These are phyloP conservation scores for Gastrophysa polygoni DNA, from an alignment of 2,888 invertebrate species.

Conservation along the genomic window DNA sequence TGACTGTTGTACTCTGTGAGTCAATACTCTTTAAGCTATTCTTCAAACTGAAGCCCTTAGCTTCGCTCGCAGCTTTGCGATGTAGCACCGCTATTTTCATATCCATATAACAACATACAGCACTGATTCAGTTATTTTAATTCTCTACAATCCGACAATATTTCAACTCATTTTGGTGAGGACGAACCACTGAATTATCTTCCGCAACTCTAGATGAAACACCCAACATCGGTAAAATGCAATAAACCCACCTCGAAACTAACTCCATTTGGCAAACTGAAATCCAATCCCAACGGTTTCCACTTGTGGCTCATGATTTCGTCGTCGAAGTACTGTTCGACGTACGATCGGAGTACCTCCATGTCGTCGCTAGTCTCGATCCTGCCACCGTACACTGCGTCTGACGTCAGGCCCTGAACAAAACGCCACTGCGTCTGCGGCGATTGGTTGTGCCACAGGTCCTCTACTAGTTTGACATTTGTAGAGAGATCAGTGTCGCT, in stretches of 20 bases:
- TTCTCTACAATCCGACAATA: too few relatives aligned
- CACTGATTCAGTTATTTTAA: too few relatives aligned
- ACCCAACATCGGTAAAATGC: not conserved
- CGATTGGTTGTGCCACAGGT: slow-evolving; percentile 53
- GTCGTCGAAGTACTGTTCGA: slow-evolving; percentile 66
- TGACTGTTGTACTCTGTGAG: too few relatives aligned
- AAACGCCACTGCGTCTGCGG: slow-evolving; percentile 70
- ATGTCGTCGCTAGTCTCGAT: slow-evolving; percentile 80
- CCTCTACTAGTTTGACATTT: slow-evolving; percentile 67
- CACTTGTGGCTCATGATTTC: slow-evolving; percentile 66
- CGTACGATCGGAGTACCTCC: slow-evolving; percentile 69
- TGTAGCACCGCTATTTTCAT: too few relatives aligned
- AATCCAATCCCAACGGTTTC: slow-evolving; percentile 61
- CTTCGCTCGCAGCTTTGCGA: too few relatives aligned
- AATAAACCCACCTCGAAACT: slow-evolving; percentile 58
- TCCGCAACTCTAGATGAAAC: too few relatives aligned
- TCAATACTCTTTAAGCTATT: too few relatives aligned
- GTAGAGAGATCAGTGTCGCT: slow-evolving; percentile 80
- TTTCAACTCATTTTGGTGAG: too few relatives aligned
- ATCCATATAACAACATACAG: too few relatives aligned
- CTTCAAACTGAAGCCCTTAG: too few relatives aligned
- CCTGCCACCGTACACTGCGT: slow-evolving; percentile 85
- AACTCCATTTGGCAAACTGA: slow-evolving; percentile 62
- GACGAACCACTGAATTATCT: too few relatives aligned
- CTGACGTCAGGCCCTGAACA: slow-evolving; percentile 76